A percentile compares a stretch with the other conserved stretches of the same genome.
These are phyloP conservation scores for Xenopus petersii DNA, from an alignment of 2,797 vertebrate species.

Conservation along the genomic window DNA sequence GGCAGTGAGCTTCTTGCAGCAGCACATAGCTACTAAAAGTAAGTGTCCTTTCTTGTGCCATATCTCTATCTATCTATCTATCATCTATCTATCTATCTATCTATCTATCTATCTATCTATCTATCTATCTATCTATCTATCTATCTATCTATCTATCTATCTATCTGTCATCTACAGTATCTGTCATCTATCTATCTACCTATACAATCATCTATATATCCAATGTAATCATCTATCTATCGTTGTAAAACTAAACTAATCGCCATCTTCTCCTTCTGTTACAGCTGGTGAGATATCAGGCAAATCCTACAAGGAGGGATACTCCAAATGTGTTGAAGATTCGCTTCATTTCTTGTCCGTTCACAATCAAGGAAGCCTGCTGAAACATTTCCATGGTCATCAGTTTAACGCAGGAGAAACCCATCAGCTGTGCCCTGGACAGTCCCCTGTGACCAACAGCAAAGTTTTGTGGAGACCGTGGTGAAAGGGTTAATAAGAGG, in stretches of 20 bases:
- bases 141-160: too few species aligned
- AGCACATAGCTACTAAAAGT: conserved; percentile 57
- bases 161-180: too few species aligned
- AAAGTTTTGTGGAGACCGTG: not conserved
- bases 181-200: too few species aligned
- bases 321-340: conserved; percentile 77
- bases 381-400: not conserved
- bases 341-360: conserved; percentile 75
- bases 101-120: too few species aligned
- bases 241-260: too few species aligned
- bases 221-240: too few species aligned
- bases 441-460: not conserved
- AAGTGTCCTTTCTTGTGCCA: conserved; percentile 26
- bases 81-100: too few species aligned
- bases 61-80: too few species aligned
- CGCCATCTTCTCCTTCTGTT: too few species aligned
- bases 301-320: conserved; percentile 59
- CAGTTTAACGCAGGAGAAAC: not conserved
- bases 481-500: not conserved
- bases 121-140: too few species aligned
- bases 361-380: conserved; percentile 29
- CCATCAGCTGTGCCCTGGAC: not conserved
- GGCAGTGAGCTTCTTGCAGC: conserved; percentile 70
- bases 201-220: too few species aligned
- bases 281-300: too few species aligned